A percentile compares a stretch with the other conserved stretches of the same genome.
Conservation (phyloP, 2,797 vertebrate species). For the Spheniscus humboldti region DNA sequence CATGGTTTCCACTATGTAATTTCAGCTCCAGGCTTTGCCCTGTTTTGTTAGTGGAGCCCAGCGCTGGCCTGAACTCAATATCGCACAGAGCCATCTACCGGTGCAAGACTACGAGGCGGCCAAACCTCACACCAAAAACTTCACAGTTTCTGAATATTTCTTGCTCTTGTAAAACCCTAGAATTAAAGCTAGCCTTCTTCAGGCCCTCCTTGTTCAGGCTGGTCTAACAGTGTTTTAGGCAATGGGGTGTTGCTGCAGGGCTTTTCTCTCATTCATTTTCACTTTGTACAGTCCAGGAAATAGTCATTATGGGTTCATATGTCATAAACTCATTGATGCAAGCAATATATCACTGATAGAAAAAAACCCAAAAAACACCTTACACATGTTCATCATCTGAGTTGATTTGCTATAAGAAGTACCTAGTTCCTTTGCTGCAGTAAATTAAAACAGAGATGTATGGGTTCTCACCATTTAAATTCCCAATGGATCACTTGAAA, state of each 20-base stretch:
- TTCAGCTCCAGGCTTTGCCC: background rate
- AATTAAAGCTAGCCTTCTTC: background rate
- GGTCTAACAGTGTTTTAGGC: background rate
- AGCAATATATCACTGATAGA: background rate
- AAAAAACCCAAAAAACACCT: background rate
- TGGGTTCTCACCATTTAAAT: constrained; percentile 21
- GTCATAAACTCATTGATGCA: background rate
- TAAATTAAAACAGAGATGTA: background rate
- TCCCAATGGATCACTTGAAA: background rate
- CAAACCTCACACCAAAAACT: background rate
- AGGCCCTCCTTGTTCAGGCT: background rate
- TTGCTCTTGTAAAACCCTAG: background rate
- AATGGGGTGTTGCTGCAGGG: background rate
- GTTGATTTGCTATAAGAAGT: background rate
- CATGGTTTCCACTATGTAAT: background rate
- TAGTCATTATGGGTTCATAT: background rate
- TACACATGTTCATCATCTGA: background rate
- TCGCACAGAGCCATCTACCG: background rate
- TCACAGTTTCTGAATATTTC: background rate
- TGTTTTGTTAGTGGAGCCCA: background rate
- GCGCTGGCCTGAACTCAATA: background rate
- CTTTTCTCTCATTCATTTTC: background rate
- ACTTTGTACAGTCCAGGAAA: background rate
- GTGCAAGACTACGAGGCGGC: fast-evolving
- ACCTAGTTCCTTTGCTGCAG: background rate